These are phyloP conservation scores for Anolis sagrei DNA, from an alignment of 2,113 vertebrate species.

Conservation along the genomic window DNA sequence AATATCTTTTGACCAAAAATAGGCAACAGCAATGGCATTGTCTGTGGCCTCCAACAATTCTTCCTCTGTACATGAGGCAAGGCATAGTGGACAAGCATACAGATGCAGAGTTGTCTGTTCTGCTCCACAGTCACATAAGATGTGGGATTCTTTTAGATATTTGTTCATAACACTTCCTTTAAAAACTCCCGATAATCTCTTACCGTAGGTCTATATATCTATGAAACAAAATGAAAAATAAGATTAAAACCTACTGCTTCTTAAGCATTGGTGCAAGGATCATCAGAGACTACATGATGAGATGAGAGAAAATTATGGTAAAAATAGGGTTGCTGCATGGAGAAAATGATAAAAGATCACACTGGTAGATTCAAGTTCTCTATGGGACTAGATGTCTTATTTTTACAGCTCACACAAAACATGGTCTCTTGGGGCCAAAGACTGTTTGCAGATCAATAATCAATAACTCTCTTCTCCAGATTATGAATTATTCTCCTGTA, in stretches of 20 bases:
- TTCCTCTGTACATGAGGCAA: no score
- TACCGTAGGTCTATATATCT: not conserved
- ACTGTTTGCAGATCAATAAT: not conserved
- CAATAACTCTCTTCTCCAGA: no score
- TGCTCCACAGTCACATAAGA: no score
- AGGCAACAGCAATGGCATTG: no score
- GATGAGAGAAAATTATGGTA: not conserved
- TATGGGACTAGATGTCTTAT: not conserved
- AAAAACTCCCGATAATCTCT: not conserved
- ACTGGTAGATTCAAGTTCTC: not conserved
- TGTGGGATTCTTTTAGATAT: no score
- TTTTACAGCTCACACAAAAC: not conserved
- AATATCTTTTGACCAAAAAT: no score
- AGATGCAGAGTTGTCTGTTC: no score
- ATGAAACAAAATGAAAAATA: not conserved
- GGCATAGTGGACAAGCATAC: no score
- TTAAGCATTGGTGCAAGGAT: not conserved
- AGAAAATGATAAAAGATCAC: not conserved
- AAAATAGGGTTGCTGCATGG: not conserved
- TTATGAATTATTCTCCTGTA: no score
- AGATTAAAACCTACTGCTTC: not conserved
- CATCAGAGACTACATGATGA: not conserved
- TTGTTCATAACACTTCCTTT: not conserved
- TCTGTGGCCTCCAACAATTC: no score
- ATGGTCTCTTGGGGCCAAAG: no score